Evolutionary conservation across 92 coral and sea anemone species (phyloP).

Genomic region (Porites cylindrica): DNA sequence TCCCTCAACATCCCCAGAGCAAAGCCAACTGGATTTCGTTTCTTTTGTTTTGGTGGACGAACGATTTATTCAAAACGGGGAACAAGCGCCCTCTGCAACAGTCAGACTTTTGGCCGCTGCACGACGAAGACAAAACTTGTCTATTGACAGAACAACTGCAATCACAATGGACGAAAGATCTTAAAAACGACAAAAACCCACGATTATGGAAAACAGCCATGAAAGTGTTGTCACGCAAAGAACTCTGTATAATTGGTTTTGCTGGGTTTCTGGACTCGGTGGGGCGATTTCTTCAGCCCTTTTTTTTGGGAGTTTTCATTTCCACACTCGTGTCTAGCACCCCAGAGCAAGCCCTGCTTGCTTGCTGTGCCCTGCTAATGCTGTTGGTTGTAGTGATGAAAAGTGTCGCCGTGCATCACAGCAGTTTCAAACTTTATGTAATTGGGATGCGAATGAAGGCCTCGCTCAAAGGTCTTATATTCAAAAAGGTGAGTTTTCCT

Average conservation of each 20-base stretch:
- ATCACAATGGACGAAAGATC: slow-evolving; percentile 33
- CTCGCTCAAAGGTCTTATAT: slow-evolving; percentile 50
- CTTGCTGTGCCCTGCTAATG: slow-evolving; percentile 28
- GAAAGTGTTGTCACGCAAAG: slow-evolving; percentile 33
- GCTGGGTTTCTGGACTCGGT: slow-evolving; percentile 44
- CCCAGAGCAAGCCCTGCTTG: slow-evolving; percentile 24
- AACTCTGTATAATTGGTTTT: slow-evolving; percentile 24
- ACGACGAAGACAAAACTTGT: slow-evolving; percentile 41
- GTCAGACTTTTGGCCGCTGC: slow-evolving; percentile 52
- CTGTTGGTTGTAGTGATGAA: slow-evolving; percentile 39
- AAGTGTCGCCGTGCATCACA: slow-evolving; percentile 47
- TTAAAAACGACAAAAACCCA: slow-evolving; percentile 24
- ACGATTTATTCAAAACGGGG: slow-evolving; percentile 47
- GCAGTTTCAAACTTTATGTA: slow-evolving; percentile 44
- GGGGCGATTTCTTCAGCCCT: slow-evolving; percentile 51
- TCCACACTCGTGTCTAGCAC: slow-evolving; percentile 15
- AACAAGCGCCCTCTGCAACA: slow-evolving; percentile 48
- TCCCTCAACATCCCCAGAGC: slow-evolving; percentile 36
- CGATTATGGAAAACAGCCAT: slow-evolving; percentile 38
- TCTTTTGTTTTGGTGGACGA: slow-evolving; percentile 59
- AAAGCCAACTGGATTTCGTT: slow-evolving; percentile 37
- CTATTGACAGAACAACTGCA: slow-evolving; percentile 14
- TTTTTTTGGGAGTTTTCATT: slow-evolving; percentile 41
- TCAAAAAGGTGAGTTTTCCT: slow-evolving; percentile 31
- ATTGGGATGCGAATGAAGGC: slow-evolving; percentile 57